A percentile compares a stretch with the other conserved stretches of the same genome.
phyloP scores from a whole-genome alignment of 2,113 vertebrate genomes.

The Gymnobelideus leadbeateri region DNA sequence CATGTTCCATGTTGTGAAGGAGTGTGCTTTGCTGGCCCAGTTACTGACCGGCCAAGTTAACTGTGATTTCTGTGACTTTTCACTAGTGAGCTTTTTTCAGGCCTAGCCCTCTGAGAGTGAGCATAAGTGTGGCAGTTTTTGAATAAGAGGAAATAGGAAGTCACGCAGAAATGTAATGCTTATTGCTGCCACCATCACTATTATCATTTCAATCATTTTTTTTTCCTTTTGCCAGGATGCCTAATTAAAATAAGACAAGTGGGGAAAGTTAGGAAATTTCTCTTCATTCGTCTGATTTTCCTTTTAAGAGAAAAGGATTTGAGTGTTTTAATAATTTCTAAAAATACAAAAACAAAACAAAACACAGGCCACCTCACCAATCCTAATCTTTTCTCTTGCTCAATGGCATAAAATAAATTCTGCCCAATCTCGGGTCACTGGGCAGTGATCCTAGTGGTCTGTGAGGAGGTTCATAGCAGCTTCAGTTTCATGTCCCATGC shows the following conservation, averaged over 20 bases:
- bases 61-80: background rate
- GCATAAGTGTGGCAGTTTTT: background rate
- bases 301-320: background rate
- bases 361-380: background rate
- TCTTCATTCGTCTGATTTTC: background rate
- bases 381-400: slow-evolving; percentile 19
- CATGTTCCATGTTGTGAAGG: background rate
- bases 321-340: background rate
- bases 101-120: background rate
- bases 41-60: background rate
- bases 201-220: background rate
- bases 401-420: slow-evolving; percentile 15
- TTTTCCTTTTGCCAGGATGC: background rate
- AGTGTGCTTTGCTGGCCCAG: background rate
- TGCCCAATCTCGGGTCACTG: background rate
- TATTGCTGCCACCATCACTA: background rate
- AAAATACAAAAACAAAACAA: background rate
- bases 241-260: background rate
- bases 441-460: background rate
- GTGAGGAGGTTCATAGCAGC: slow-evolving; percentile 36
- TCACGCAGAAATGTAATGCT: background rate
- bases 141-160: background rate
- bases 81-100: background rate
- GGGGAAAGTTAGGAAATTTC: background rate
- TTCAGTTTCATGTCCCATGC: slow-evolving; percentile 58